Base-by-base conservation (phyloP, 2,888 invertebrate genomes). In the Apamea anceps region DNA sequence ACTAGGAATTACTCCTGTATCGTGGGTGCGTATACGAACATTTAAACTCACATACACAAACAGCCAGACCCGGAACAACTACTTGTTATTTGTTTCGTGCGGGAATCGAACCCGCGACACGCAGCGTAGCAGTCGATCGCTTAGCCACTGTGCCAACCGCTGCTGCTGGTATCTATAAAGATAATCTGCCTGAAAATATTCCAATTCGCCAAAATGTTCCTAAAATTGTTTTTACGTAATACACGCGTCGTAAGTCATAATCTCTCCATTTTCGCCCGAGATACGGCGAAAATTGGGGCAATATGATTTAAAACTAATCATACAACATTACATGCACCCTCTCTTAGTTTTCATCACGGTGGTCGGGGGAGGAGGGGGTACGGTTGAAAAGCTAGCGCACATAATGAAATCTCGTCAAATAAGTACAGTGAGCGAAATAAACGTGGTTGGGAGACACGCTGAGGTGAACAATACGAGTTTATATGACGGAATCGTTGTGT, bases 401-500 rank as follows among this genome's bases (percentile, higher is more conserved):
- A 92, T 93, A 93, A 94, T 94, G 92, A 92, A 94, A 92, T 92
- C 91, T 92, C 90, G 88, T 92, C 92, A 92, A 94, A 93, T 93
- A 93, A 93, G 93, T 90, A 90, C 87, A 79, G 73, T 79, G 87
- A 81, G 91, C 87, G 90, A 91, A 92, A 93, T 93, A 93, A 93
- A 93, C 87, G 87, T 77, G 86, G 85, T 85, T 72, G 82, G 72
- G 81, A 84, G 88, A 87, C 82, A 78, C 77, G 77, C 42, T 60
- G 80, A 82, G 87, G 87, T 86, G 82, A 91, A 92, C 92, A 93
- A 92, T 93, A 89, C 88, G 86, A 79, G 72, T 75, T 79, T 77
- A 63, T 82, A 72, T 70, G 68, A 5, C 85, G 89, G 90, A 84
- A 90, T 90, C 91, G 90, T 87, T 86, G 82, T 92, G 90, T 94